phyloP scores from a whole-genome alignment of 2,888 invertebrate genomes.

The Xestobium rufovillosum region DNA sequence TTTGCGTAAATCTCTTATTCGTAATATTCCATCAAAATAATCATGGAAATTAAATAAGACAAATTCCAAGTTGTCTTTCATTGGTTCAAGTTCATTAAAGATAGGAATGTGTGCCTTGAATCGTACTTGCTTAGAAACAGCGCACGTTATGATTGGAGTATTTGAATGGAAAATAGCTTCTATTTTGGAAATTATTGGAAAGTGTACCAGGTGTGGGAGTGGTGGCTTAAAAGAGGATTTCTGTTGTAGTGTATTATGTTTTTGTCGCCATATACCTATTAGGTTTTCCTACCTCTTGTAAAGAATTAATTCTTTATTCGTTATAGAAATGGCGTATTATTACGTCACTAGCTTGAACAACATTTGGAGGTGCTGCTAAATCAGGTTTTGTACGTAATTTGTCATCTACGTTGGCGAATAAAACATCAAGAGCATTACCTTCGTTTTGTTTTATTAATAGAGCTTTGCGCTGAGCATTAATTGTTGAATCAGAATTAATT shows the following conservation, averaged over 20 bases:
- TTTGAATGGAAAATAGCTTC: neutral
- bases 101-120: too few species aligned
- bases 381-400: neutral
- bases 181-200: neutral
- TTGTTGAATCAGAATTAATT: too few species aligned
- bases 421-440: slow-evolving; percentile 3
- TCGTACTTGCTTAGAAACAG: neutral
- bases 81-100: neutral
- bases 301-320: slow-evolving; percentile 3
- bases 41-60: slow-evolving; percentile 3
- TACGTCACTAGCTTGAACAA: neutral
- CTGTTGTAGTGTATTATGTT: too few species aligned
- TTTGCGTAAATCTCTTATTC: neutral
- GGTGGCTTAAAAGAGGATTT: too few species aligned
- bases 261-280: too few species aligned
- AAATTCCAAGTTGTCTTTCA: neutral
- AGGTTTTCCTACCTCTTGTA: too few species aligned
- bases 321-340: neutral
- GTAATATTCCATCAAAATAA: neutral
- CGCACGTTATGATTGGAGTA: neutral
- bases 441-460: slow-evolving; percentile 2
- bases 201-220: too few species aligned
- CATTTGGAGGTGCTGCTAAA: neutral
- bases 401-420: slow-evolving; percentile 2
- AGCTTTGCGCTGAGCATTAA: neutral